These are phyloP conservation scores for Lasiurus borealis DNA, from an alignment of 2,113 vertebrate species.

Conservation along the genomic window DNA sequence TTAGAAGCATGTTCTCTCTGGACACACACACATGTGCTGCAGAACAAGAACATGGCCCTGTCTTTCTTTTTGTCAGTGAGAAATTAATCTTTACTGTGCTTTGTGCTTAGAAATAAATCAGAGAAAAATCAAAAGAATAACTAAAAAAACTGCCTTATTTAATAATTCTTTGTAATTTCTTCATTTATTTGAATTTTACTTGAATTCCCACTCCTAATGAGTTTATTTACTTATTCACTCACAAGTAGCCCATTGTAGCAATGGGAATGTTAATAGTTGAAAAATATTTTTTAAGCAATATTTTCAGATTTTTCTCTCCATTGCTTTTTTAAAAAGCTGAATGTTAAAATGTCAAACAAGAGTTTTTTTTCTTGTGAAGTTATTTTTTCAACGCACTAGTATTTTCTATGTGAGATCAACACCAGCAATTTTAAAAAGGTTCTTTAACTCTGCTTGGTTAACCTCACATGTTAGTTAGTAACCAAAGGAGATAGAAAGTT, in stretches of 20 bases:
- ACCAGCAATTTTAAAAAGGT: background rate
- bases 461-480: background rate
- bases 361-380: background rate
- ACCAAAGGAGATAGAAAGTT: background rate
- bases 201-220: background rate
- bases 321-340: background rate
- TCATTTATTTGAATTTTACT: background rate
- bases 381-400: background rate
- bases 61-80: background rate
- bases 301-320: constrained; percentile 39
- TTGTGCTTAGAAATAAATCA: background rate
- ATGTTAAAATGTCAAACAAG: background rate
- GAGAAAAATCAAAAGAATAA: background rate
- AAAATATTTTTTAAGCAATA: background rate
- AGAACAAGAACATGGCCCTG: background rate
- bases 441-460: background rate
- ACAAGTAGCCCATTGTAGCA: background rate
- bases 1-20: background rate
- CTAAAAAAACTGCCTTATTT: background rate
- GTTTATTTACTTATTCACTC: background rate
- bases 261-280: background rate
- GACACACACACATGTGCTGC: background rate
- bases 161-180: background rate
- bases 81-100: background rate
- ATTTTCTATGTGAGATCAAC: background rate